phyloP scores from a whole-genome alignment of 2,888 invertebrate genomes.

The Sarcophaga carnaria region DNA sequence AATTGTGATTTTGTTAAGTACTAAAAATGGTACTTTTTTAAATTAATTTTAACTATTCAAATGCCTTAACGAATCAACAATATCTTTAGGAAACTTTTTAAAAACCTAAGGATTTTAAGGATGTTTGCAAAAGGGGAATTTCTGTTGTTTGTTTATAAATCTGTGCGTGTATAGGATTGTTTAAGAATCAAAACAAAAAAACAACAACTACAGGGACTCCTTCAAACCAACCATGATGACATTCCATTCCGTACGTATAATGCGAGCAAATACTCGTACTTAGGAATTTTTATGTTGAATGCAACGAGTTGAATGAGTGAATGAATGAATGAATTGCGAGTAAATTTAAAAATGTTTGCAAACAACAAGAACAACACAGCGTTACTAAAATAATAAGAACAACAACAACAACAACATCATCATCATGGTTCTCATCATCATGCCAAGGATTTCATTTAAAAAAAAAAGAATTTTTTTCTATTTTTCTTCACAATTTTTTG shows the following conservation, averaged over 20 bases:
- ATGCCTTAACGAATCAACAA: neutral
- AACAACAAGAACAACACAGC: conserved; percentile 2
- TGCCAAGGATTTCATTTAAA: neutral
- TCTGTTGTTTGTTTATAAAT: neutral
- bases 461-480: too few species aligned
- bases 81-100: neutral
- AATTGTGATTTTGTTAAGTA: too few species aligned
- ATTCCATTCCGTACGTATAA: conserved; percentile 45
- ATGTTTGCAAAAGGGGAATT: neutral
- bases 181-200: neutral
- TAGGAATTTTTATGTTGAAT: conserved; percentile 56
- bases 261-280: conserved; percentile 43
- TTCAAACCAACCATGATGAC: conserved; percentile 40
- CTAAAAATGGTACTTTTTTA: too few species aligned
- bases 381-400: conserved; percentile 38
- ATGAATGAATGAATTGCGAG: conserved; percentile 54
- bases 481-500: neutral
- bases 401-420: conserved; percentile 31
- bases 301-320: conserved; percentile 60
- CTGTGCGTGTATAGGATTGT: neutral
- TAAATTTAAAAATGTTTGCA: conserved; percentile 40
- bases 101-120: too few species aligned
- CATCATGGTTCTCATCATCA: neutral
- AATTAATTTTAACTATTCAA: neutral
- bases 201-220: neutral